These are phyloP conservation scores for Diorhabda elongata DNA, from an alignment of 1,140 invertebrate species.

Conservation along the genomic window DNA sequence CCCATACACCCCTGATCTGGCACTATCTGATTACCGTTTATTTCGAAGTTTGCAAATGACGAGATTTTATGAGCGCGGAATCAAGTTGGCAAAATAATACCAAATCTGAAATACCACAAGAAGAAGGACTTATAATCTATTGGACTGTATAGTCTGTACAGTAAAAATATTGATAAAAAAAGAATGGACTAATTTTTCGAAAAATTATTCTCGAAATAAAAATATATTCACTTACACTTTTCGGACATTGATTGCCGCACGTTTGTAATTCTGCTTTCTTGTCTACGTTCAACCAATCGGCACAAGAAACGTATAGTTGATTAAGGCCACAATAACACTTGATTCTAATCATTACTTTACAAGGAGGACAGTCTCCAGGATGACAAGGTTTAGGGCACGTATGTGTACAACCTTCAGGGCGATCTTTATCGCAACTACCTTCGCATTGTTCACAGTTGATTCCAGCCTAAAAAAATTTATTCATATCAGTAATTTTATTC, in stretches of 20 bases:
- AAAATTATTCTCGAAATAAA: too few relatives aligned
- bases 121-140: too few relatives aligned
- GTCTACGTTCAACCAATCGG: slow-evolving; percentile 56
- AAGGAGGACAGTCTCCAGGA: slow-evolving; percentile 63
- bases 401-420: slow-evolving; percentile 76
- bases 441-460: slow-evolving; percentile 70
- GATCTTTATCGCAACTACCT: slow-evolving; percentile 59
- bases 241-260: slow-evolving; percentile 83
- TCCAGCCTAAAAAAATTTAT: slow-evolving; percentile 34
- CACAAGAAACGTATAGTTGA: slow-evolving; percentile 69
- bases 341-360: slow-evolving; percentile 65
- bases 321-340: slow-evolving; percentile 77
- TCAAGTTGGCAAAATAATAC: too few relatives aligned
- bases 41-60: too few relatives aligned
- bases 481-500: too few relatives aligned
- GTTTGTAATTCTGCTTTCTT: slow-evolving; percentile 57
- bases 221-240: slow-evolving; percentile 58
- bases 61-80: too few relatives aligned
- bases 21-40: too few relatives aligned
- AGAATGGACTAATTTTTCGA: too few relatives aligned
- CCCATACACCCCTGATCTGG: too few relatives aligned
- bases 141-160: too few relatives aligned
- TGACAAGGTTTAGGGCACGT: slow-evolving; percentile 74
- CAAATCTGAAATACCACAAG: too few relatives aligned
- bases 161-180: too few relatives aligned